phyloP scores from a whole-genome alignment of 2,888 invertebrate species.

The Nezara viridula region DNA sequence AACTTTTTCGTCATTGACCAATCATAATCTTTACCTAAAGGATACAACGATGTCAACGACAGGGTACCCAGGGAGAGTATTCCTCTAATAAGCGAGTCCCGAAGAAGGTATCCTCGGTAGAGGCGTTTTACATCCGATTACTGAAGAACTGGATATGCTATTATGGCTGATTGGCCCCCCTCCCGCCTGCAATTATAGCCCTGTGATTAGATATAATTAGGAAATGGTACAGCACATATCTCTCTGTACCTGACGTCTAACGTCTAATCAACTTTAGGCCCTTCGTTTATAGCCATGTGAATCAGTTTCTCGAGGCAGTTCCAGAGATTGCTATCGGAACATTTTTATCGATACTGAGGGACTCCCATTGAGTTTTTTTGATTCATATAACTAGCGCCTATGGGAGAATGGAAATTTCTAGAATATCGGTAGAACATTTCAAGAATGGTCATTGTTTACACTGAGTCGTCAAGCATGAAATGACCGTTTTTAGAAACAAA shows the following conservation, averaged over 20 bases:
- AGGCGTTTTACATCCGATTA: slow-evolving; percentile 46
- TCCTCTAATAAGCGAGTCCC: neutral
- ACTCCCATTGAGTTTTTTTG: neutral
- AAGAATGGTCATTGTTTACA: too few species aligned
- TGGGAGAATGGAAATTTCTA: neutral
- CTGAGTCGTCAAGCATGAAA: too few species aligned
- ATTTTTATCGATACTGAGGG: neutral
- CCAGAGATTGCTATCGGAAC: neutral
- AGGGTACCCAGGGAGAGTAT: neutral
- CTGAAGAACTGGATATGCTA: slow-evolving; percentile 14
- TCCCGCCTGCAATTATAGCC: slow-evolving; percentile 12
- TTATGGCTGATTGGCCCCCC: slow-evolving; percentile 24
- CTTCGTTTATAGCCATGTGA: slow-evolving; percentile 43
- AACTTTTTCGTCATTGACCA: too few species aligned
- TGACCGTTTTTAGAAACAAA: too few species aligned
- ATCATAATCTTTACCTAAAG: neutral
- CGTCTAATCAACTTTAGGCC: slow-evolving; percentile 61
- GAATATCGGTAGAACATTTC: neutral
- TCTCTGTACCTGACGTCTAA: slow-evolving; percentile 61
- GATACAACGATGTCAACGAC: neutral
- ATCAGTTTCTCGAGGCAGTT: neutral
- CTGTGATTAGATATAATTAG: slow-evolving; percentile 46
- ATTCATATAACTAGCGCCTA: neutral
- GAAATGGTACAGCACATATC: slow-evolving; percentile 48
- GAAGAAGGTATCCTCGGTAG: slow-evolving; percentile 6